A percentile compares a stretch with the other conserved stretches of the same genome.
Conservation (phyloP, 1,140 invertebrate genomes). For the Papilio polytes region DNA sequence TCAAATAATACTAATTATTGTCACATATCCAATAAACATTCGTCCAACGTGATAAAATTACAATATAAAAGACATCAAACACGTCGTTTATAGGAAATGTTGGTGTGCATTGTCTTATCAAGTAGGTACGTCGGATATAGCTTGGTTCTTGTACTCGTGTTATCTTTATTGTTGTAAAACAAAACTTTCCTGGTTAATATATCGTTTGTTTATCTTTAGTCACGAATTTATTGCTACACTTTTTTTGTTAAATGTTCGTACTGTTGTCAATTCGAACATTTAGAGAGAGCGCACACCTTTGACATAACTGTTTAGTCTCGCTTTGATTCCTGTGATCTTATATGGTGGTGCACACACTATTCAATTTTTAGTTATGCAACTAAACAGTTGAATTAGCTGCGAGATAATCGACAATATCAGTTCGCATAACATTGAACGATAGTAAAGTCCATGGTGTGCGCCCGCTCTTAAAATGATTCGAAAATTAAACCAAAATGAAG, state of each 20-base stretch:
- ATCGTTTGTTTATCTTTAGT: conserved; percentile 11
- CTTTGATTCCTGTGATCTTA: no score
- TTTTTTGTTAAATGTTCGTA: not conserved
- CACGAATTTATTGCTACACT: not conserved
- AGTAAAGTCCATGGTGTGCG: no score
- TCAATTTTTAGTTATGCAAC: no score
- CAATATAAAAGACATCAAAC: conserved; percentile 3
- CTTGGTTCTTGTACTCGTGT: conserved; percentile 52
- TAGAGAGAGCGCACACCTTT: no score
- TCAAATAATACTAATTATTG: not conserved
- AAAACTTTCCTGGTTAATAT: conserved; percentile 31
- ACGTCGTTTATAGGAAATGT: not conserved
- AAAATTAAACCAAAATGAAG: no score
- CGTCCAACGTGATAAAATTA: not conserved
- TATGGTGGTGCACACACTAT: no score
- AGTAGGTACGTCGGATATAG: conserved; percentile 58
- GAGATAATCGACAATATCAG: no score
- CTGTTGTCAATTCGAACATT: not conserved
- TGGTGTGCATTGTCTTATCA: conserved; percentile 48
- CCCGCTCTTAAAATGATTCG: no score
- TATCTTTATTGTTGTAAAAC: conserved; percentile 59
- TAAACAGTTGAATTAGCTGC: no score
- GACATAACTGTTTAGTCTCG: no score
- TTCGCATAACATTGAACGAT: no score
- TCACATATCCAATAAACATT: not conserved